Evolutionary conservation across 2,797 vertebrate genomes (phyloP).

Genomic region (Tapera naevia): DNA sequence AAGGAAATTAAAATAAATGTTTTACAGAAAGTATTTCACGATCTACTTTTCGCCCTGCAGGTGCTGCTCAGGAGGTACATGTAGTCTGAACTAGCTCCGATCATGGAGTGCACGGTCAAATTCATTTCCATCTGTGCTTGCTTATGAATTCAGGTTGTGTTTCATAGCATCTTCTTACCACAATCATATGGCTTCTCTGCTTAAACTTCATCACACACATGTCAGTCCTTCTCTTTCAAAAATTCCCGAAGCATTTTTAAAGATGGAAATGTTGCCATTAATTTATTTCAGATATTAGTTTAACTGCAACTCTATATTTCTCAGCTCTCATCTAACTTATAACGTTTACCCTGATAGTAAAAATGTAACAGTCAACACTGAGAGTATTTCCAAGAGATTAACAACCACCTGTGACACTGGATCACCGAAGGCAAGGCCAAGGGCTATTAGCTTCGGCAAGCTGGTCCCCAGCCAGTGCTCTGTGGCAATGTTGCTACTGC

Average conservation of each 20-base stretch:
- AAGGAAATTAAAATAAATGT: neutral
- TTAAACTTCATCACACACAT: neutral
- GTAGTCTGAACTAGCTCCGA: neutral
- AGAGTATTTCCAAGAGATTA: neutral
- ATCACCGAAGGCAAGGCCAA: neutral
- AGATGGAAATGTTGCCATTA: neutral
- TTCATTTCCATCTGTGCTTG: neutral
- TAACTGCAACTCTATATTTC: neutral
- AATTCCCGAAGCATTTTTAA: neutral
- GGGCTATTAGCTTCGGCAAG: neutral
- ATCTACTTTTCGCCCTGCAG: neutral
- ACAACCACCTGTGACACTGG: neutral
- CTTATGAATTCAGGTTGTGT: neutral
- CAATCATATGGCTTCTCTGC: neutral
- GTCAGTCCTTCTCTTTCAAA: neutral
- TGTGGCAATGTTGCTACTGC: neutral
- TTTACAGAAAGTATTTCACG: neutral
- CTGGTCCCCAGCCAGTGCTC: neutral
- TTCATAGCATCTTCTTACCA: neutral
- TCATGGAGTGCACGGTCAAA: neutral
- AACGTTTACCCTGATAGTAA: neutral
- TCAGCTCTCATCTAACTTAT: neutral
- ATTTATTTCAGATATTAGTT: neutral
- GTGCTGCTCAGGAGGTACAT: neutral
- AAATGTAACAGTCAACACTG: neutral